These are phyloP conservation scores for Drosophila cardini DNA, from an alignment of 1,140 invertebrate genomes.

Conservation along the genomic window DNA sequence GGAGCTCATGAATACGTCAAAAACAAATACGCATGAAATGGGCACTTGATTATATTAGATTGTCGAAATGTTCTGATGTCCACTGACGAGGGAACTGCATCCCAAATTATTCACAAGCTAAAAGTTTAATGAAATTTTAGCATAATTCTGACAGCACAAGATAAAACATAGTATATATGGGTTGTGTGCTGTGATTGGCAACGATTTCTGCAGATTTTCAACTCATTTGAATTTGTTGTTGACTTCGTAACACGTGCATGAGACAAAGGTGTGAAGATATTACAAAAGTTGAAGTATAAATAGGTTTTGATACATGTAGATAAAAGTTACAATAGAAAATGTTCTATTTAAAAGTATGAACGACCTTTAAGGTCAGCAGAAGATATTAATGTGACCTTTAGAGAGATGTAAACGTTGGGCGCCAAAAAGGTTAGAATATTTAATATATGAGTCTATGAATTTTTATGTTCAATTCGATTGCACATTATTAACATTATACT, in stretches of 20 bases:
- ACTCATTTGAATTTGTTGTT: constrained; percentile 23
- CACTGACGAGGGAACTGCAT: constrained; percentile 24
- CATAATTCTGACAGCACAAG: constrained; percentile 62
- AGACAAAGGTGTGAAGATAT: constrained; percentile 36
- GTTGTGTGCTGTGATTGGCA: constrained; percentile 32
- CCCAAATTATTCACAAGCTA: constrained; percentile 11
- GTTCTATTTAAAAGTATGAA: not conserved
- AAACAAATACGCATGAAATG: constrained; percentile 73
- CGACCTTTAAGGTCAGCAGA: not conserved
- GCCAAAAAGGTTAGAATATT: not conserved
- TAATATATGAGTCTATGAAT: not conserved
- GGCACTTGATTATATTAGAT: constrained; percentile 69
- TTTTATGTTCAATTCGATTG: not conserved
- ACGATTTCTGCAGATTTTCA: constrained; percentile 5
- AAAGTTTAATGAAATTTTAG: constrained; percentile 79
- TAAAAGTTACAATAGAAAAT: constrained; percentile 20
- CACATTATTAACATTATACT: not conserved
- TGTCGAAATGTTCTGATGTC: constrained; percentile 4
- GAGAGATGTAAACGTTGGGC: not conserved
- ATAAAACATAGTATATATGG: constrained; percentile 74
- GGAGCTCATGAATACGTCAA: constrained; percentile 73
- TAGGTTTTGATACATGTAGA: constrained; percentile 3
- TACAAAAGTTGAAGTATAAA: constrained; percentile 27
- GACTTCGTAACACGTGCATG: constrained; percentile 51
- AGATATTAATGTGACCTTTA: not conserved